Base-by-base conservation (phyloP, 30 jellyfish, hydroid and myxozoan species). In the Chrysaora quinquecirrha region DNA sequence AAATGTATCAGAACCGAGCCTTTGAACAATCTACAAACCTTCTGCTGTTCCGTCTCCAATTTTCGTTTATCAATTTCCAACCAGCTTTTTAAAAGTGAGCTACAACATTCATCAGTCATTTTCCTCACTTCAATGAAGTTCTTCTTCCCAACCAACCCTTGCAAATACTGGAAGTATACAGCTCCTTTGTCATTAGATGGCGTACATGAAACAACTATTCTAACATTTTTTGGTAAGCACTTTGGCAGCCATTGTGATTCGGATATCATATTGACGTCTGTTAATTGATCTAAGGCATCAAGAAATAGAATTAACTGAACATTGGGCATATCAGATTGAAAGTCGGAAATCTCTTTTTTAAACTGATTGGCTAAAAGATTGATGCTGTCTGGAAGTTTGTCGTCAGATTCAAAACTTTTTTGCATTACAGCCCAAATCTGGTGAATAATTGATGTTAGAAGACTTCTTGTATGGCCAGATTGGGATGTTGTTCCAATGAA, bases 221-320 rank as follows among this genome's bases (percentile, higher is more conserved):
- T 75, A 2, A 75, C 86, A 30, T 50, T 29, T 29, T n/a, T 43
- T 14, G 86, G 75, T 34, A 75, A 23, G 4, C 38, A 30, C 28
- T 19, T n/a, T 75, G 86, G 76, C 64, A 75, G 35, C 86, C 86
- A 75, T 56, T 75, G 75, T 2, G 54, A 19, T 56, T 75, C 86
- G 32, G 86, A 43, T 3, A 75, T 75, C 31, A 52, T 9, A 43
- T 75, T 75, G 32, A 54, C 86, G 54, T 75, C 86, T 75, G 86
- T 32, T 27, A 75, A 25, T 31, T 75, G 86, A 75, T 75, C 86
- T 21, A 75, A 63, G 1, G 86, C 86, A 52, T 75, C 86, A 22
- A 75, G 64, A 56, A 75, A 75, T 7, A 75, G 50, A 21, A 75
- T 1, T 12, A 52, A 21, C 2, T 30, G 21, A 10, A 6, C 11